A percentile compares a stretch with the other conserved stretches of the same genome.
Evolutionary conservation across 2,888 invertebrate genomes (phyloP).

Genomic region (Clivina fossor): DNA sequence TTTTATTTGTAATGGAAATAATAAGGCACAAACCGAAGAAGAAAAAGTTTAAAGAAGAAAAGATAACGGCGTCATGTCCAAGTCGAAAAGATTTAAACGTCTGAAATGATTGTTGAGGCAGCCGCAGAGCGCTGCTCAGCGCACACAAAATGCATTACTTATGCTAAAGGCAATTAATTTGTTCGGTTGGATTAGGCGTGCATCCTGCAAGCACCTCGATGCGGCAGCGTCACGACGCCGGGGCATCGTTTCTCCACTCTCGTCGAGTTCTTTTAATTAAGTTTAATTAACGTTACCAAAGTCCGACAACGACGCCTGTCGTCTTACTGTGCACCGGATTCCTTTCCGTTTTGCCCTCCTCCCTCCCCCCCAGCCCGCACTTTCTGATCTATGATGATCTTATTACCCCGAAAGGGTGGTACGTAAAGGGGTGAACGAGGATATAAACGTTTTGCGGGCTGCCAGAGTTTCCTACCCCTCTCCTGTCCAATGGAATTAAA

Average conservation of each 20-base stretch:
- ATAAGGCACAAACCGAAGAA: too few species aligned
- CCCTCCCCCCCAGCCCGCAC: slow-evolving; percentile 3
- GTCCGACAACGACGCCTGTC: slow-evolving; percentile 52
- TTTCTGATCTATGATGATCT: slow-evolving; percentile 49
- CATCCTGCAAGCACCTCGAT: slow-evolving; percentile 49
- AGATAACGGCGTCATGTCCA: background rate
- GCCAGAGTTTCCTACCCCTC: slow-evolving; percentile 49
- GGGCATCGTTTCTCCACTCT: too few species aligned
- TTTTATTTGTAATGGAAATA: too few species aligned
- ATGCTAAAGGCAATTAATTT: slow-evolving; percentile 56
- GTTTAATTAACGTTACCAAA: slow-evolving; percentile 57
- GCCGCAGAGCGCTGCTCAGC: too few species aligned
- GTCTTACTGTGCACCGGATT: slow-evolving; percentile 43
- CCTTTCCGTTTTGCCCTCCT: background rate
- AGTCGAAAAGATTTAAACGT: background rate
- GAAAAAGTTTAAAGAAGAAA: too few species aligned
- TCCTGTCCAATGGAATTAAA: slow-evolving; percentile 48
- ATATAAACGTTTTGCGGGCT: slow-evolving; percentile 46
- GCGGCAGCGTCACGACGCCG: slow-evolving; percentile 44
- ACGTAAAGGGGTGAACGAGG: slow-evolving; percentile 46
- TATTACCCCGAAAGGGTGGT: slow-evolving; percentile 44
- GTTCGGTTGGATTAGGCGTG: slow-evolving; percentile 55
- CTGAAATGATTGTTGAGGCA: too few species aligned
- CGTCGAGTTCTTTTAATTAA: slow-evolving; percentile 57
- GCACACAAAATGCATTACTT: slow-evolving; percentile 51